Evolutionary conservation across 2,888 invertebrate genomes (phyloP).

Genomic region (Limnephilus marmoratus): DNA sequence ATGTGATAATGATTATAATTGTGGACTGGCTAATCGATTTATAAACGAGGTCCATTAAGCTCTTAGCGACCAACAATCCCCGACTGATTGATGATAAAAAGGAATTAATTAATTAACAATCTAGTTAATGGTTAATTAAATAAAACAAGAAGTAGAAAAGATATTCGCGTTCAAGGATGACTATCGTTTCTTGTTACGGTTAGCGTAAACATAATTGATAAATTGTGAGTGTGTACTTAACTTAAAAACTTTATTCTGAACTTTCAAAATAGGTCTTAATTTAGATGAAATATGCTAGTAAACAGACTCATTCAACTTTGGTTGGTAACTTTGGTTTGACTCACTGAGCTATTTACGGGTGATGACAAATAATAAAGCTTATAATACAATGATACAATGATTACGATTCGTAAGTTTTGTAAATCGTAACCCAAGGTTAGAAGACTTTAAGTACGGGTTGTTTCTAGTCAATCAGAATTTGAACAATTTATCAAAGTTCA

Average conservation of each 20-base stretch:
- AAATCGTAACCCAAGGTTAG: not conserved
- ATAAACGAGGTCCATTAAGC: not conserved
- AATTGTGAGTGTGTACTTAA: too few relatives aligned
- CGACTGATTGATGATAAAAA: not conserved
- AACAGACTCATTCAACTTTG: not conserved
- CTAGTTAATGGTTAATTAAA: not conserved
- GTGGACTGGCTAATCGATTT: not conserved
- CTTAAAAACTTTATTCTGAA: too few relatives aligned
- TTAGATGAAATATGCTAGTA: too few relatives aligned
- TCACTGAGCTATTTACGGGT: not conserved
- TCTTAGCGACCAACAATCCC: not conserved
- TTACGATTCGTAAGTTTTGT: not conserved
- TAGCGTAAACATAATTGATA: not conserved
- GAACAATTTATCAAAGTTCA: too few relatives aligned
- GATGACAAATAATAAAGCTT: not conserved
- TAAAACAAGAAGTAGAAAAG: too few relatives aligned
- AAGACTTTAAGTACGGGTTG: not conserved
- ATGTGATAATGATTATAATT: conserved; percentile 2
- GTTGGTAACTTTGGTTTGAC: not conserved
- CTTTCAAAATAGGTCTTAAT: too few relatives aligned
- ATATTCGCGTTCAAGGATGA: not conserved
- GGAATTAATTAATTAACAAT: not conserved
- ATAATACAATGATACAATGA: not conserved
- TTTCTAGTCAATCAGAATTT: too few relatives aligned
- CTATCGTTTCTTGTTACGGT: not conserved